Evolutionary conservation across 2,797 vertebrate species (phyloP), one percentile per base, ranked within the genome.

Genomic region (Eupleurogrammus muticus): DNA sequence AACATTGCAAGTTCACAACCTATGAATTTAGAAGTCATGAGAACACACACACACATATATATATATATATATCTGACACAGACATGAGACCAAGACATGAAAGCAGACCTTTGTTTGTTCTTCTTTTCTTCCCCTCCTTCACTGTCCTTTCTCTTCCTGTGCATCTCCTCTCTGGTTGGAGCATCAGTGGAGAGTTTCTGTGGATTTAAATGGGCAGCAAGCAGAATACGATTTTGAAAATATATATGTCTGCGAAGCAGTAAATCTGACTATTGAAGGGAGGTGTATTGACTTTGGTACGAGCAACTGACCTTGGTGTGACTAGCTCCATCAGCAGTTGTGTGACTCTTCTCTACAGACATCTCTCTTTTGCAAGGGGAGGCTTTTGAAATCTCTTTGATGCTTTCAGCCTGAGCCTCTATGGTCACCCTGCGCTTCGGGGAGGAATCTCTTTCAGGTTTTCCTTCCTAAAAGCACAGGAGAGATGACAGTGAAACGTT

Each of bases 101-200:
- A 81, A 71, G 13, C 91, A 82, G 42, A 95, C 94, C 94, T 92
- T 75, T 62, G 57, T 73, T 90, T 84, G 72, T 90, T 80, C 23
- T 71, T 81, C 23, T 73, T 82, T 55, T 86, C 86, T 32, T 90
- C 87, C 28, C 84, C 85, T 83, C 58, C 75, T 32, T 88, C 71
- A 16, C 49, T 81, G 66, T 85, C 53, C 32, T 72, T 77, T 46
- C 74, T 85, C 74, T 78, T 72, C 58, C 56, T 77, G 35, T 83
- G 73, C 1, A 34, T 49, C 35, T 80, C 82, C 38, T 83, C 89
- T 69, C 46, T 70, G 9, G 70, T 32, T 42, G 77, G 44, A 34
- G 67, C 68, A 21, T 85, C 80, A 24, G 53, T 53, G 3, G 80
- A 78, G 0, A 56, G 77, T 72, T 90, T 88, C 92, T 94, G 70